These are phyloP conservation scores for Momotus momota DNA, from an alignment of 2,797 vertebrate genomes.

Conservation along the genomic window DNA sequence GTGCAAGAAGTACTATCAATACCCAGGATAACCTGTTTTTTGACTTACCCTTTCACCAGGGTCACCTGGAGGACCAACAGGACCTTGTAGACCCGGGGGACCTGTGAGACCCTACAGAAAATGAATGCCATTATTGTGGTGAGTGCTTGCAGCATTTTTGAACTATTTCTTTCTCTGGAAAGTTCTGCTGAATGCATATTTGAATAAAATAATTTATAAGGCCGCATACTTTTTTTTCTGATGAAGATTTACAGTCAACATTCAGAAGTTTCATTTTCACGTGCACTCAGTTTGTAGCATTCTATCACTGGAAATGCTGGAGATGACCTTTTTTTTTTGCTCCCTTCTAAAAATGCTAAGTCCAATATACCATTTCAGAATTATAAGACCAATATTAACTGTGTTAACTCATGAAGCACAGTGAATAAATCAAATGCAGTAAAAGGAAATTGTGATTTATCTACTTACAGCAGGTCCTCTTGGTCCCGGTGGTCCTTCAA, in stretches of 20 bases:
- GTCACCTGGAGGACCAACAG: constrained; percentile 91
- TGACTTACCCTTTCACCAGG: constrained; percentile 93
- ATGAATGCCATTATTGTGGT: constrained; percentile 14
- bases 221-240: background rate
- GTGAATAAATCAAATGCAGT: background rate
- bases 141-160: background rate
- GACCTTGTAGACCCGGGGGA: constrained; percentile 92
- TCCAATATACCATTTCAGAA: background rate
- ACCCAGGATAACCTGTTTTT: background rate
- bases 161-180: background rate
- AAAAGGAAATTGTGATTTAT: background rate
- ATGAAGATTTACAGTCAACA: background rate
- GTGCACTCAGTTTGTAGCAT: background rate
- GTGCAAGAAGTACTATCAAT: background rate
- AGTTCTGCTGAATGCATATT: background rate
- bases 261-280: background rate
- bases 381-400: background rate
- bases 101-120: constrained; percentile 91
- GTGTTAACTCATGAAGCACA: background rate
- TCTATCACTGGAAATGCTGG: background rate
- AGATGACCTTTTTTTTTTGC: background rate
- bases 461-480: constrained; percentile 90
- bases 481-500: constrained; percentile 93
- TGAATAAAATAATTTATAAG: background rate
- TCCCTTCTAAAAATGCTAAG: background rate